Percentiles rank a stretch among this genome's conserved stretches.
phyloP scores from a whole-genome alignment of 1,140 invertebrate species.

The Uloborus diversus region DNA sequence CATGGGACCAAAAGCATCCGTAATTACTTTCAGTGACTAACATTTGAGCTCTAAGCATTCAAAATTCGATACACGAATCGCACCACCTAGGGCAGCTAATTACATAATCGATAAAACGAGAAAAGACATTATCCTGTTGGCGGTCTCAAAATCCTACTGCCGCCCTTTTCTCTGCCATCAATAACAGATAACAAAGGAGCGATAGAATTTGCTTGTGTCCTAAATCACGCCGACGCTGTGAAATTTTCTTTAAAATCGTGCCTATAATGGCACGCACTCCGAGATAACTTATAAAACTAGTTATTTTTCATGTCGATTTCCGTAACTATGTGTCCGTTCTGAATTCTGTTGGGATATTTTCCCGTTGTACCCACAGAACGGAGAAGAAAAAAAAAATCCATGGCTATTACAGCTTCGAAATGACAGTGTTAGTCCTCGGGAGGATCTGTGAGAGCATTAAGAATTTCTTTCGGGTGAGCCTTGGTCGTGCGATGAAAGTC shows the following conservation, averaged over 20 bases:
- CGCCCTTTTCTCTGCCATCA: constrained; percentile 35
- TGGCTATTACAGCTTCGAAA: constrained; percentile 17
- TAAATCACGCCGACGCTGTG: constrained; percentile 4
- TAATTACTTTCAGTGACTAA: constrained; percentile 49
- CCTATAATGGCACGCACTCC: constrained; percentile 47
- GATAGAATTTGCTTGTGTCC: constrained; percentile 48
- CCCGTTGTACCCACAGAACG: neutral
- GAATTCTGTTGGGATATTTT: constrained; percentile 17
- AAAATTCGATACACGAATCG: constrained; percentile 54
- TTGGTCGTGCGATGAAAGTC: constrained; percentile 13
- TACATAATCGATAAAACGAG: constrained; percentile 55
- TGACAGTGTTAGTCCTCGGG: neutral
- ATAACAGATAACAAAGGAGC: constrained; percentile 54
- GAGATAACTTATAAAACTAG: constrained; percentile 50
- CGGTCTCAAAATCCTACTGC: constrained; percentile 48
- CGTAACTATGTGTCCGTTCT: constrained; percentile 26
- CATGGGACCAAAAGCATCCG: constrained; percentile 30
- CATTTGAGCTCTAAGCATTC: constrained; percentile 50
- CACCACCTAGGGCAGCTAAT: constrained; percentile 52
- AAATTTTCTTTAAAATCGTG: constrained; percentile 49
- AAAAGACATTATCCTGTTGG: constrained; percentile 55
- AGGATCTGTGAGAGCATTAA: constrained; percentile 13
- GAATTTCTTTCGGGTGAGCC: constrained; percentile 19
- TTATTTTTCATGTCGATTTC: constrained; percentile 33
- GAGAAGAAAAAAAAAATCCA: neutral